Base-by-base conservation (phyloP, 2,888 invertebrate species). In the Julus scandinavius region DNA sequence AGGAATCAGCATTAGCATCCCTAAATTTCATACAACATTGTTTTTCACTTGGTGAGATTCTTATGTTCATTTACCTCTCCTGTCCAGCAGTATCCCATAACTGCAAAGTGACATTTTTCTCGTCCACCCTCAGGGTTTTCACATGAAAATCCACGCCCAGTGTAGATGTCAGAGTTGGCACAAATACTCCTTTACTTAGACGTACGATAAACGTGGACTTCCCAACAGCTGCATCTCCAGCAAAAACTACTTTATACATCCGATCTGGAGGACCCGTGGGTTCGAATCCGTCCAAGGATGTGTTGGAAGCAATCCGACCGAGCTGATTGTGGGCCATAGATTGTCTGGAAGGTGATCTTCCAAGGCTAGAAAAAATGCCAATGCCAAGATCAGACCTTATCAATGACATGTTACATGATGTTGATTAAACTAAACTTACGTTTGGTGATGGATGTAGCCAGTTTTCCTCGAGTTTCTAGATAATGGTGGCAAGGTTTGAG, bases 31-130 rank as follows among this genome's bases (percentile, higher is more conserved):
- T 7, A 38, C 80, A 29, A 29, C 29, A 29, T 29, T 29, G 29
- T 29, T 29, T 29, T 15, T 20, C 7, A 80, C 20, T 11, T 80
- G 38, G 15, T 80, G 83, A 80, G 9, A 41, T 29, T 1, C 29
- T 1, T 40, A 40, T 0, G 0, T n/a, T 9, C 20, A 58, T 49
- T 85, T 90, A 93, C 92, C 93, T 92, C 91, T 93, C 93, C 90
- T 94, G 93, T 4, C 94, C 94, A 40, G 94, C 94, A 2, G 94
- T 94, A 90, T 94, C 94, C 94, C 94, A 94, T 9, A 94, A 90
- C 89, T 94, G 93, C 2, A 93, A 91, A 38, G 93, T 93, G 5
- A 93, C 92, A 89, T 93, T 93, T 90, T 92, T 91, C 50, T 92
- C 92, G 90, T 94, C 94, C 29, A 94, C 92, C 49, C 93, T 92